Conservation (phyloP, 2,113 vertebrate genomes). For the Thalassoma bifasciatum region DNA sequence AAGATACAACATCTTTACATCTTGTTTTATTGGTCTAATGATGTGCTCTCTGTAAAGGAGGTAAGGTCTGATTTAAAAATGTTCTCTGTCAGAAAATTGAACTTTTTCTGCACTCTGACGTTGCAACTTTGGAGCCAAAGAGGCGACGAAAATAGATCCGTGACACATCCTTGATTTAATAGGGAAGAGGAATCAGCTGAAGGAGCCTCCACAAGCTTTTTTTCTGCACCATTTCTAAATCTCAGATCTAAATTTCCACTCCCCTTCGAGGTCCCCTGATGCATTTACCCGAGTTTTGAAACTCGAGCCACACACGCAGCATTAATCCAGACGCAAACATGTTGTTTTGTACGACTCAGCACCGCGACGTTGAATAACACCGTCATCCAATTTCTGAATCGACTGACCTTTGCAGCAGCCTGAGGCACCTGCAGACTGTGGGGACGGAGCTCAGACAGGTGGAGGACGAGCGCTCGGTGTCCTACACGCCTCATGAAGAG, state of each 20-base stretch:
- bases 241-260: background rate
- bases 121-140: too few relatives aligned
- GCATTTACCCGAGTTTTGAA: conserved; percentile 5
- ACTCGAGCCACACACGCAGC: background rate
- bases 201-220: background rate
- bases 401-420: conserved; percentile 56
- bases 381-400: conserved; percentile 19
- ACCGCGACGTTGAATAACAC: conserved; percentile 27
- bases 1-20: background rate
- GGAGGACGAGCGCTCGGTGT: conserved; percentile 3
- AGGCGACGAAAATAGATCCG: too few relatives aligned
- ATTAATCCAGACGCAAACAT: conserved; percentile 43
- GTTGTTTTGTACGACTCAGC: background rate
- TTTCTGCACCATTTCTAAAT: background rate
- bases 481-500: conserved; percentile 34
- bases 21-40: background rate
- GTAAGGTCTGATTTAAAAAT: background rate
- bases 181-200: too few relatives aligned
- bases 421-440: conserved; percentile 41
- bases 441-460: conserved; percentile 17
- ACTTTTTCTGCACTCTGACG: too few relatives aligned
- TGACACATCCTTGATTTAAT: too few relatives aligned
- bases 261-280: conserved; percentile 6
- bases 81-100: too few relatives aligned
- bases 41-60: background rate